Evolutionary conservation across 2,113 vertebrate genomes (phyloP).

Genomic region (Bos indicus): DNA sequence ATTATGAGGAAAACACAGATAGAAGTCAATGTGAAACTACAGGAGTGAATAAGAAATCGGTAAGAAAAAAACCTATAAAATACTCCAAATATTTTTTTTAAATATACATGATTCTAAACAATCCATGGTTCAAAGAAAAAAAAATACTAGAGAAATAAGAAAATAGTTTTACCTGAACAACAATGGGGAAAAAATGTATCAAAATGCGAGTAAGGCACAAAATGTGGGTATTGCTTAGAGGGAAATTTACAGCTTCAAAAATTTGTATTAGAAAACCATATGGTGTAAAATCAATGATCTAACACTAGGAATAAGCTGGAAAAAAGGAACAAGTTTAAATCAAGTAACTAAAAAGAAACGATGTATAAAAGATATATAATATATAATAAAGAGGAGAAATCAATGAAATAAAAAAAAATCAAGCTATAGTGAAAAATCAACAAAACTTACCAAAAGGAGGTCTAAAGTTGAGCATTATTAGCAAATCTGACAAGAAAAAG

Average conservation of each 20-base stretch:
- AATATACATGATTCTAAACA: neutral
- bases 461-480: neutral
- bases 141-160: neutral
- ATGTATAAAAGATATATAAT: neutral
- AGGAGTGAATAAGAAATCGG: neutral
- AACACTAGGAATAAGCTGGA: neutral
- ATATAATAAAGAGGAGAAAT: neutral
- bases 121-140: neutral
- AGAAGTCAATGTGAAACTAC: neutral
- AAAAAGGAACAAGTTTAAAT: neutral
- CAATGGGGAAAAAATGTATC: neutral
- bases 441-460: neutral
- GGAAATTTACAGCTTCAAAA: neutral
- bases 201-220: neutral
- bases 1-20: neutral
- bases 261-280: neutral
- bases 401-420: neutral
- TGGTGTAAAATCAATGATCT: neutral
- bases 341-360: neutral
- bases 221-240: neutral
- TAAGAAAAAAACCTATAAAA: neutral
- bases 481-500: neutral
- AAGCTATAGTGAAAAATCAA: neutral
- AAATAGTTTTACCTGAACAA: slow-evolving; percentile 2
- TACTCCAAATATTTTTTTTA: neutral